Percentiles rank a stretch among this genome's conserved stretches.
phyloP scores from a whole-genome alignment of 2,888 invertebrate species.

The Tubiluchus corallicola region DNA sequence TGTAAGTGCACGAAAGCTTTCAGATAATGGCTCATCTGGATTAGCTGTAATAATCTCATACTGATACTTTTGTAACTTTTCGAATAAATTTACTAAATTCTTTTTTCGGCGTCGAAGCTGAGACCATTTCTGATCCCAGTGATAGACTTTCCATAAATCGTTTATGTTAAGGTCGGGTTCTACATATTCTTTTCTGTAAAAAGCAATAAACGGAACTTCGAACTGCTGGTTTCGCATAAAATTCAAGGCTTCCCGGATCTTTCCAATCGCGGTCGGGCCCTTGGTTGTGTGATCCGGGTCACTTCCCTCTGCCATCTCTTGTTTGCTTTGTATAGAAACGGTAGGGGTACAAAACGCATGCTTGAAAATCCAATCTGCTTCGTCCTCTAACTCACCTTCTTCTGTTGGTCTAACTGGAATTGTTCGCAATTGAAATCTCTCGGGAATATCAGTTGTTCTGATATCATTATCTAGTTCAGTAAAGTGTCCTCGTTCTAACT shows the following conservation, averaged over 20 bases:
- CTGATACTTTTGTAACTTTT: slow-evolving; percentile 81
- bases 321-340: slow-evolving; percentile 47
- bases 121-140: slow-evolving; percentile 83
- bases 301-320: slow-evolving; percentile 16
- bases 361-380: slow-evolving; percentile 93
- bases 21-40: slow-evolving; percentile 63
- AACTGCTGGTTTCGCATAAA: slow-evolving; percentile 86
- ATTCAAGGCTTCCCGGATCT: slow-evolving; percentile 80
- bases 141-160: slow-evolving; percentile 95
- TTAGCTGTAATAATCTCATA: slow-evolving; percentile 58
- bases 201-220: slow-evolving; percentile 95
- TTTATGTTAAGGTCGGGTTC: slow-evolving; percentile 80
- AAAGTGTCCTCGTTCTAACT: slow-evolving; percentile 84
- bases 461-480: slow-evolving; percentile 81
- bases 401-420: slow-evolving; percentile 54
- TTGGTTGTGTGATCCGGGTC: slow-evolving; percentile 10
- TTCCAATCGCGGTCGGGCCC: slow-evolving; percentile 37
- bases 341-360: slow-evolving; percentile 70
- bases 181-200: slow-evolving; percentile 93
- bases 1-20: slow-evolving; percentile 56
- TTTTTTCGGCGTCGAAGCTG: slow-evolving; percentile 66
- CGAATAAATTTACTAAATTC: slow-evolving; percentile 57
- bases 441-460: slow-evolving; percentile 34
- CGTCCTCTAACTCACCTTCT: slow-evolving; percentile 59
- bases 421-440: slow-evolving; percentile 45